Evolutionary conservation across 2,797 vertebrate genomes (phyloP).

Genomic region (Hyperoplus immaculatus): DNA sequence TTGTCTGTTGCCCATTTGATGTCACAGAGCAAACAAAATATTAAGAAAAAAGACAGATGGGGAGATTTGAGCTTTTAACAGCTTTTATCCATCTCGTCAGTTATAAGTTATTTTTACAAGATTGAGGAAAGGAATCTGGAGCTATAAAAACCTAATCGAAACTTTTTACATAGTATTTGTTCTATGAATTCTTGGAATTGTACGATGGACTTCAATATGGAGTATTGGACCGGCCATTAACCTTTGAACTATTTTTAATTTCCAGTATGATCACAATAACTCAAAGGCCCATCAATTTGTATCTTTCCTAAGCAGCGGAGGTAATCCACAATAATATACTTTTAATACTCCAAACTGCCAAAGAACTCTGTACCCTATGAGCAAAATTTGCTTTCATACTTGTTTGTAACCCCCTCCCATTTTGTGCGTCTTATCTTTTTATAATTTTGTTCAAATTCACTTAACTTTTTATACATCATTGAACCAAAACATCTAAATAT

Average conservation of each 20-base stretch:
- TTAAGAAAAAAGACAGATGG: too few species aligned
- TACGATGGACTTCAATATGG: background rate
- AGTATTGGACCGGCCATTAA: background rate
- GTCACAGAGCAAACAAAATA: background rate
- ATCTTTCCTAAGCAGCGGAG: background rate
- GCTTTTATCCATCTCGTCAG: background rate
- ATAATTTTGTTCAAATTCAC: background rate
- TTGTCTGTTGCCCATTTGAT: slow-evolving; percentile 14
- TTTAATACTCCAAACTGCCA: background rate
- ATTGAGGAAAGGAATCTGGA: slow-evolving; percentile 1
- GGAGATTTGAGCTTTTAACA: background rate
- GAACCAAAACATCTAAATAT: background rate
- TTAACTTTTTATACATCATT: background rate
- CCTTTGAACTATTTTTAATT: background rate
- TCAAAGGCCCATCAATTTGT: slow-evolving; percentile 8
- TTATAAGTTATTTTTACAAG: background rate
- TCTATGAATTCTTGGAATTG: background rate
- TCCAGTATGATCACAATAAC: background rate
- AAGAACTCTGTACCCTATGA: too few species aligned
- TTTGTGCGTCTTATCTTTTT: background rate
- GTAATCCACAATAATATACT: background rate
- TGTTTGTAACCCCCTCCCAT: background rate
- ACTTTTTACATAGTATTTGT: slow-evolving; percentile 1
- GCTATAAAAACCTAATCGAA: background rate
- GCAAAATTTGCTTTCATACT: background rate